Evolutionary conservation across 53 echinoderm and acorn worm genomes (phyloP), one percentile per base, ranked within the genome.

Genomic region (Pentamera pediparva): DNA sequence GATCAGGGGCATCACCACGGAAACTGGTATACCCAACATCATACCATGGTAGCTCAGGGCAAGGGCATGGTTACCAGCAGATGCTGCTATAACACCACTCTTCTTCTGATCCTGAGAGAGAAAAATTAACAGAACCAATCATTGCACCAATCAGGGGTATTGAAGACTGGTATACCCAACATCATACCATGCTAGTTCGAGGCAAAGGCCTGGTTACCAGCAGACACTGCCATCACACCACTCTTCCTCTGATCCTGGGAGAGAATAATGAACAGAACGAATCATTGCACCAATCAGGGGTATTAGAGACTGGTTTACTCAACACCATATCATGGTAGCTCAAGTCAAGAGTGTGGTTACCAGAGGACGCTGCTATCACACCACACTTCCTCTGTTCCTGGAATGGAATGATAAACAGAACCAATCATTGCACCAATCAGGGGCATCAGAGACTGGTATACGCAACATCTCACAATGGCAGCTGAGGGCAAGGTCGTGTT

Each of bases 51-150:
- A 96, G 8, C 91, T 81, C 57, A 96, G 80, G 5, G 96, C 96
- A 38, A 96, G 78, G 51, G 96, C 96, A 63, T 96, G 96, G 76
- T 96, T 96, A 10, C 96, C 96, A 18, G 96, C 96, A 31, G 96
- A 96, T 18, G 96, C 96, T 6, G 96, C 91, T 1, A 96, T 87
- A 19, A 96, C 96, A 2, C 96, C 96, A 33, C 70, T 82, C 70
- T 79, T 71, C 35, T 81, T 87, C 50, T 96, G 85, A 12, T 91
- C 91, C 93, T 93, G 60, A 47, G 69, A 48, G 15, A 70, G 12
- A 34, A 32, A 55, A 18, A 45, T 12, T 15, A 45, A 45, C 12
- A 45, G n/a, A 45, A 45, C 1, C 47, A 45, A 45, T 0, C 47
- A 45, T 45, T 45, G n/a, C n/a, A 12, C 1, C 47, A 45, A 45